phyloP scores from a whole-genome alignment of 2,888 invertebrate species.

The Idaea dimidiata region DNA sequence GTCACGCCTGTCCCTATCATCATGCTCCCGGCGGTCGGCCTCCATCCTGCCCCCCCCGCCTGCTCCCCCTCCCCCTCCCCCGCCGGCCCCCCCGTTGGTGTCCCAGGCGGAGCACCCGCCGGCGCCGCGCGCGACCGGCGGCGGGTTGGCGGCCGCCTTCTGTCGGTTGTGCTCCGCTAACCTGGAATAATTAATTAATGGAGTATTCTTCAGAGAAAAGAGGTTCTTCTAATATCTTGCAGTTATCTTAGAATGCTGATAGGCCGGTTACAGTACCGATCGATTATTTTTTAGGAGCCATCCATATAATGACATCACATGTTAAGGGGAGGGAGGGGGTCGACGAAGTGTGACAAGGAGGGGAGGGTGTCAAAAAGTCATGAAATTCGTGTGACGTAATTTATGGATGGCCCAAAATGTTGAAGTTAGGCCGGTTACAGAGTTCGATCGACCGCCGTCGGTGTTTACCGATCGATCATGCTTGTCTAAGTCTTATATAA shows the following conservation, averaged over 20 bases:
- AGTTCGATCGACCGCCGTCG: too few relatives aligned
- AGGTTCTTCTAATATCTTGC: not conserved
- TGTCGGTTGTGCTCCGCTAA: slow-evolving; percentile 70
- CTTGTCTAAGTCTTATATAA: too few relatives aligned
- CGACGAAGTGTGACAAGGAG: too few relatives aligned
- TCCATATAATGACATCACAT: too few relatives aligned
- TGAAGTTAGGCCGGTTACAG: too few relatives aligned
- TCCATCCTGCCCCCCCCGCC: slow-evolving; percentile 25
- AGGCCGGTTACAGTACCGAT: too few relatives aligned
- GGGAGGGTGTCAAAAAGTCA: too few relatives aligned
- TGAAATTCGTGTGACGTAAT: too few relatives aligned
- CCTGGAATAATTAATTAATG: slow-evolving; percentile 34
- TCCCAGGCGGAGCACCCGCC: slow-evolving; percentile 32
- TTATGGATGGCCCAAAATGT: too few relatives aligned
- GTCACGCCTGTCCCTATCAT: slow-evolving; percentile 66
- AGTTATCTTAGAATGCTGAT: not conserved
- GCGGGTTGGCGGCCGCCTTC: slow-evolving; percentile 41
- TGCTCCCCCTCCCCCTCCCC: slow-evolving; percentile 31
- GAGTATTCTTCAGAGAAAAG: not conserved
- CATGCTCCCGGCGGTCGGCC: slow-evolving; percentile 64
- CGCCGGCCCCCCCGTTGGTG: slow-evolving; percentile 21
- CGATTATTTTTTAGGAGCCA: too few relatives aligned
- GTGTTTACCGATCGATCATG: too few relatives aligned
- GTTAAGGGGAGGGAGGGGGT: too few relatives aligned
- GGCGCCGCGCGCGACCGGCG: slow-evolving; percentile 37